A percentile compares a stretch with the other conserved stretches of the same genome.
Evolutionary conservation across 2,797 vertebrate genomes (phyloP).

Genomic region (Garrulus glandarius): DNA sequence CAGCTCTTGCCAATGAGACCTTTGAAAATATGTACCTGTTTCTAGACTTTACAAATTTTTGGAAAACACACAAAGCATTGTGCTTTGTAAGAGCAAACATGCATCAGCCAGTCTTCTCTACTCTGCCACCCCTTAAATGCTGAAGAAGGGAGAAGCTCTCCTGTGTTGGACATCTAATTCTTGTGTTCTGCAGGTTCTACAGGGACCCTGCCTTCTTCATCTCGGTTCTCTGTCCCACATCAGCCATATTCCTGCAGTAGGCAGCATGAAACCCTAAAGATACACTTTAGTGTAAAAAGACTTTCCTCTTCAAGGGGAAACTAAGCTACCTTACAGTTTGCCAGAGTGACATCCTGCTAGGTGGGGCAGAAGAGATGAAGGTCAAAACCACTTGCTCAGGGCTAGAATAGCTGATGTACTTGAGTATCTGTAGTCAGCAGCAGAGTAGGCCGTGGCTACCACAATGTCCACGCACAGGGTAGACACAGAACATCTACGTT

Average conservation of each 20-base stretch:
- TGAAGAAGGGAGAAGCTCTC: neutral
- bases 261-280: neutral
- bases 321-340: neutral
- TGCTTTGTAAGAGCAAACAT: fast-evolving
- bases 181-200: neutral
- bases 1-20: neutral
- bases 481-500: neutral
- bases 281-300: neutral
- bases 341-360: neutral
- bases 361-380: neutral
- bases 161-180: neutral
- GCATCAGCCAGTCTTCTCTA: neutral
- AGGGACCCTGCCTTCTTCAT: neutral
- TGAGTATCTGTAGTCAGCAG: neutral
- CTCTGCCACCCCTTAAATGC: fast-evolving
- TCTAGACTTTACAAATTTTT: neutral
- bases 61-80: neutral
- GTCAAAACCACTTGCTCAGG: neutral
- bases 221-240: neutral
- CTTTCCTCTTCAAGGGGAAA: neutral
- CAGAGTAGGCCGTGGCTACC: neutral
- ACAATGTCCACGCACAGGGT: neutral
- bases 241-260: neutral
- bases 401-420: neutral
- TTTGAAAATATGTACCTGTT: neutral